These are phyloP conservation scores for Orestias chungarensis DNA, from an alignment of 2,797 vertebrate species.

Conservation along the genomic window DNA sequence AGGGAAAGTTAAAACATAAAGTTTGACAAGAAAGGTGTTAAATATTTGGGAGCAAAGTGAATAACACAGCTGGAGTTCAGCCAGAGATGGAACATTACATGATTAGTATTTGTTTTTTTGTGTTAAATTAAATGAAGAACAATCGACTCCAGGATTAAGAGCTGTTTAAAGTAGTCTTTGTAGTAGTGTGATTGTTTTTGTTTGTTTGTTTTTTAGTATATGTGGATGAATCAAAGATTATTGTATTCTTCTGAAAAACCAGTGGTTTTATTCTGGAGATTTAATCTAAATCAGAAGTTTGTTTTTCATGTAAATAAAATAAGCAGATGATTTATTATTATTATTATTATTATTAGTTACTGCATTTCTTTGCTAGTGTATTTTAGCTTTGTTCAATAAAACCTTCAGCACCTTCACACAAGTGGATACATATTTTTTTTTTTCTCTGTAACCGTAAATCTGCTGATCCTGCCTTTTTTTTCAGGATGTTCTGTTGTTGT, in stretches of 20 bases:
- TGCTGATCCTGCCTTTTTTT: neutral
- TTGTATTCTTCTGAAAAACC: neutral
- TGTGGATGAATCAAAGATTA: neutral
- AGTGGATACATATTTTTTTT: too few species aligned
- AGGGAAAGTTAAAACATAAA: constrained; percentile 21
- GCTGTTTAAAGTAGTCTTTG: too few species aligned
- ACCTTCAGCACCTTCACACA: neutral
- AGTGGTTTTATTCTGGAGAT: neutral
- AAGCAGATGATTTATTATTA: neutral
- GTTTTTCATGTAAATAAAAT: neutral
- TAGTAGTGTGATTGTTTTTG: too few species aligned
- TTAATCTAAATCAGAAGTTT: neutral
- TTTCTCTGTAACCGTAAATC: too few species aligned
- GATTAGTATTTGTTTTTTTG: neutral
- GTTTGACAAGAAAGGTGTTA: constrained; percentile 9
- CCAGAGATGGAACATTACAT: constrained; percentile 4
- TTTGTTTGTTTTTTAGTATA: neutral
- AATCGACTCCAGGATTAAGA: neutral
- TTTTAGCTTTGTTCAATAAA: neutral
- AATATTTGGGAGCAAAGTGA: neutral
- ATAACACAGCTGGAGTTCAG: constrained; percentile 6
- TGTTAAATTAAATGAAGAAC: neutral
- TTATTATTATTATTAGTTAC: neutral
- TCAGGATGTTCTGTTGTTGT: neutral
- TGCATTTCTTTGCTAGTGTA: neutral